These are phyloP conservation scores for Notodonta dromedarius DNA, from an alignment of 2,888 invertebrate species.

Conservation along the genomic window DNA sequence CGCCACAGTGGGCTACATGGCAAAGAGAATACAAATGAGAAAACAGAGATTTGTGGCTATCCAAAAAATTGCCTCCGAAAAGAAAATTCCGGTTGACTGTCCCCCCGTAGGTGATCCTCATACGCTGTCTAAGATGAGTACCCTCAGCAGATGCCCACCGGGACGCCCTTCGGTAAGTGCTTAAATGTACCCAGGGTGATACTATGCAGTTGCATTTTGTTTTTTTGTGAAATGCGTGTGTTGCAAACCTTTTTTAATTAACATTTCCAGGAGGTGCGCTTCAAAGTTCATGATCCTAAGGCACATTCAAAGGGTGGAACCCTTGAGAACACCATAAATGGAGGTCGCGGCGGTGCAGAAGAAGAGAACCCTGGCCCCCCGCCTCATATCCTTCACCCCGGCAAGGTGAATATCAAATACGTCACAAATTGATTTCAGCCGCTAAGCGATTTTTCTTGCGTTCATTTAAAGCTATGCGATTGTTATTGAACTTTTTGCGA, in stretches of 20 bases:
- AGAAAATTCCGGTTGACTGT: constrained; percentile 92
- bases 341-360: constrained; percentile 87
- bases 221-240: not conserved
- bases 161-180: constrained; percentile 80
- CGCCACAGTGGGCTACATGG: constrained; percentile 99
- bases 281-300: constrained; percentile 97
- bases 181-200: constrained; percentile 34
- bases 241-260: constrained; percentile 19
- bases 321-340: constrained; percentile 95
- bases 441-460: constrained; percentile 21
- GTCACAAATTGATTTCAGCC: not conserved
- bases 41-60: constrained; percentile 96
- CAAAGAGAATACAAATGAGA: constrained; percentile 98
- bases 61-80: constrained; percentile 96
- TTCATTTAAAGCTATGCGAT: constrained; percentile 17
- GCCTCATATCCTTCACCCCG: constrained; percentile 92
- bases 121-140: constrained; percentile 89
- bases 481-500: constrained; percentile 5
- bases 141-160: constrained; percentile 86
- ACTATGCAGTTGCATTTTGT: constrained; percentile 20
- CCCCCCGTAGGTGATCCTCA: constrained; percentile 88
- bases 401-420: constrained; percentile 84
- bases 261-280: constrained; percentile 93
- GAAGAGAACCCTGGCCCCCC: constrained; percentile 87
- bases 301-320: constrained; percentile 97